phyloP scores from a whole-genome alignment of 2,888 invertebrate genomes.

The Vanessa cardui region DNA sequence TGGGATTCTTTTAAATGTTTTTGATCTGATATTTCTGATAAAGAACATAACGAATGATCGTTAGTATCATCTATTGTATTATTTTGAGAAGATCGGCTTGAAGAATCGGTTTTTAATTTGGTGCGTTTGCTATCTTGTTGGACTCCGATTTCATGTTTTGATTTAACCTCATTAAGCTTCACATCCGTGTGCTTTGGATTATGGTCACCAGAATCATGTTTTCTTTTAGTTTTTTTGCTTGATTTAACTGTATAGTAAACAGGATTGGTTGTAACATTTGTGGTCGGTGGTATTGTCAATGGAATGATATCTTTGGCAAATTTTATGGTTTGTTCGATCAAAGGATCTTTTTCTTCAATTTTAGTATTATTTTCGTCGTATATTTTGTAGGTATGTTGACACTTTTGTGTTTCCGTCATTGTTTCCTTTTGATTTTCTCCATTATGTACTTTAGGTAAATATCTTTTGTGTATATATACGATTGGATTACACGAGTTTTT shows the following conservation, averaged over 20 bases:
- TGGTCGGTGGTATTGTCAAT: conserved; percentile 60
- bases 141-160: conserved; percentile 52
- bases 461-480: conserved; percentile 68
- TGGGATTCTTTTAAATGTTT: conserved; percentile 51
- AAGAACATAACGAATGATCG: conserved; percentile 62
- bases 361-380: conserved; percentile 41
- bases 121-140: conserved; percentile 48
- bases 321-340: conserved; percentile 65
- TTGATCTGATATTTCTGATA: conserved; percentile 64
- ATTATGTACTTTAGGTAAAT: conserved; percentile 27
- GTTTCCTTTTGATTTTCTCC: background rate
- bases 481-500: conserved; percentile 61
- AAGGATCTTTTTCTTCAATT: conserved; percentile 48
- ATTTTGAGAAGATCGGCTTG: conserved; percentile 57
- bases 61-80: conserved; percentile 68
- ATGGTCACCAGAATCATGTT: conserved; percentile 40
- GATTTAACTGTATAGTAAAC: conserved; percentile 66
- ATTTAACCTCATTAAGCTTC: conserved; percentile 50
- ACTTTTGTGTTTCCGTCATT: conserved; percentile 39
- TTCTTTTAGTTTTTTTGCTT: conserved; percentile 52
- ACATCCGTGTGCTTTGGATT: conserved; percentile 34
- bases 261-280: conserved; percentile 47
- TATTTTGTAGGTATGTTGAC: conserved; percentile 50
- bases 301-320: conserved; percentile 69
- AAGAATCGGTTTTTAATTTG: conserved; percentile 54